phyloP scores from a whole-genome alignment of 2,797 vertebrate genomes.

The Brachymystax lenok region DNA sequence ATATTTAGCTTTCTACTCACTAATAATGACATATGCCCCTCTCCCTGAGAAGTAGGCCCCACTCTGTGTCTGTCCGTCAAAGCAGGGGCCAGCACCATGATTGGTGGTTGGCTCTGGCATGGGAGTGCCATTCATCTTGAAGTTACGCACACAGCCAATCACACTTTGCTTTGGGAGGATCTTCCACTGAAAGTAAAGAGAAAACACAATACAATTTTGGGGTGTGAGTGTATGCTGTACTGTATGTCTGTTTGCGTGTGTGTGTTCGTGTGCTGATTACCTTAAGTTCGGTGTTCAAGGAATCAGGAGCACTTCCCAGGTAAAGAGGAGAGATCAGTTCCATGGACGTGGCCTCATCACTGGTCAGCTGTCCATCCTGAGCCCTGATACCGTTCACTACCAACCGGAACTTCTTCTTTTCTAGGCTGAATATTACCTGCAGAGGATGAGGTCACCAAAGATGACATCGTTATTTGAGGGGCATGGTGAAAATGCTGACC shows the following conservation, averaged over 20 bases:
- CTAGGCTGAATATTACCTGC: constrained; percentile 83
- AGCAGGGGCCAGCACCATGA: constrained; percentile 81
- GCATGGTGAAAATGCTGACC: not conserved
- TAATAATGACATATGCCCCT: constrained; percentile 80
- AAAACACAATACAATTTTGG: not conserved
- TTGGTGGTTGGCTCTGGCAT: constrained; percentile 74
- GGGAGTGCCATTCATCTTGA: constrained; percentile 79
- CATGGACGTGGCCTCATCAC: constrained; percentile 65
- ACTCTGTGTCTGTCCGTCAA: constrained; percentile 75
- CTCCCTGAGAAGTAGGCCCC: constrained; percentile 88
- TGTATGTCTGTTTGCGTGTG: not conserved
- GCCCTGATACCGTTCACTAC: constrained; percentile 86
- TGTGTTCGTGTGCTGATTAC: constrained; percentile 44
- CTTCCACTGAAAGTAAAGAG: constrained; percentile 71
- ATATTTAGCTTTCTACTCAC: constrained; percentile 69
- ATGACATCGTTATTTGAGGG: not conserved
- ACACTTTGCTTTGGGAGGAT: constrained; percentile 82
- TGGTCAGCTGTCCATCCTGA: constrained; percentile 76
- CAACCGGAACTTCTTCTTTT: constrained; percentile 76
- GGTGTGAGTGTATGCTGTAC: not conserved
- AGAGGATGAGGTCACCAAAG: constrained; percentile 6
- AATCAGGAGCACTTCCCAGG: constrained; percentile 78
- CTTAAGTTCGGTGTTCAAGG: constrained; percentile 68
- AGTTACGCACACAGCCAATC: constrained; percentile 87
- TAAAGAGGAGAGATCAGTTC: constrained; percentile 74